Conservation (phyloP, 2,113 vertebrate species). For the Corvus hawaiiensis region DNA sequence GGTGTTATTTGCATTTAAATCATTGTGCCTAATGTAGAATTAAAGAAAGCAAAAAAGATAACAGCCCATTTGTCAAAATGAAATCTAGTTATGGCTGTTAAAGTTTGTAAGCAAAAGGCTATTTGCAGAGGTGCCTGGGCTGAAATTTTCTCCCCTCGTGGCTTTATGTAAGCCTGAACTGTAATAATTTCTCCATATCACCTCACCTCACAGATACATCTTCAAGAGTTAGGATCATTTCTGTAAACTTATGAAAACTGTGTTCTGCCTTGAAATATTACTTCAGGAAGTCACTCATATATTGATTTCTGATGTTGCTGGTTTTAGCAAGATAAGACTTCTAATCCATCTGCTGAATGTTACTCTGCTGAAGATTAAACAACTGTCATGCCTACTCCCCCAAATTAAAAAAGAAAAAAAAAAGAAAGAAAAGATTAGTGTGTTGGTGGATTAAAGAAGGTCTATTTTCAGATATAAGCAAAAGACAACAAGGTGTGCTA, state of each 20-base stretch:
- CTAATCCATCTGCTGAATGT: conserved; percentile 50
- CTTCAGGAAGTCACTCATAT: conserved; percentile 36
- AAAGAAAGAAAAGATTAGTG: background rate
- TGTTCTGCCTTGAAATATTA: background rate
- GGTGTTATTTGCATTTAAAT: background rate
- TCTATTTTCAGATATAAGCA: conserved; percentile 33
- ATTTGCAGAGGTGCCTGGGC: background rate
- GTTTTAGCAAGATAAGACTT: conserved; percentile 66
- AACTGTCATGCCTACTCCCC: background rate
- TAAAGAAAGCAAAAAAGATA: background rate
- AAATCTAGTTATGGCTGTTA: background rate
- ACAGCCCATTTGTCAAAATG: background rate
- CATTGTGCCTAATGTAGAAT: background rate
- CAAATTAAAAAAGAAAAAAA: background rate
- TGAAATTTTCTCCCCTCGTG: background rate
- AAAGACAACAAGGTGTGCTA: background rate
- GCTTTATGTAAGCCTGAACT: background rate
- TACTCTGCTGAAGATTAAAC: conserved; percentile 49
- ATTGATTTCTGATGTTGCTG: conserved; percentile 46
- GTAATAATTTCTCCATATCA: background rate
- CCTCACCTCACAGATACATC: background rate
- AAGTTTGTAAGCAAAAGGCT: background rate
- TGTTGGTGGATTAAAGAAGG: conserved; percentile 18
- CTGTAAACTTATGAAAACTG: background rate
- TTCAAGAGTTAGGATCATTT: background rate